Conservation (phyloP, 2,113 vertebrate genomes). For the Cephalopholis sonnerati region DNA sequence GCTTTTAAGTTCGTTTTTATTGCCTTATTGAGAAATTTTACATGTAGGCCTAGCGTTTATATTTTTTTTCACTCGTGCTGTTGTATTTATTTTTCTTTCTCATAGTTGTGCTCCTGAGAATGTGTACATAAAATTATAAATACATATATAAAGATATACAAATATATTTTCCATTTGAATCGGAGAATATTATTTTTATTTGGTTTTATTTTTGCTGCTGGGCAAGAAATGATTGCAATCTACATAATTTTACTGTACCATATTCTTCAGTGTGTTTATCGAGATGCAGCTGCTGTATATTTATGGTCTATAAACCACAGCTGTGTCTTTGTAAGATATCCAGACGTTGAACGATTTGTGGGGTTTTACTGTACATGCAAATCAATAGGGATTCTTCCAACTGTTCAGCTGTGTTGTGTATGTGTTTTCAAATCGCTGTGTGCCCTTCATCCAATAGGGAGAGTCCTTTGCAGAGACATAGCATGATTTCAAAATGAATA, state of each 20-base stretch:
- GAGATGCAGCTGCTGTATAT: slow-evolving; percentile 78
- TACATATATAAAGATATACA: slow-evolving; percentile 87
- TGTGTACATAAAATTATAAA: slow-evolving; percentile 87
- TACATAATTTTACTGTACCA: slow-evolving; percentile 75
- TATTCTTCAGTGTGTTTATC: slow-evolving; percentile 73
- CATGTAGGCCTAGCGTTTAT: slow-evolving; percentile 63
- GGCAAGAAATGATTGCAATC: slow-evolving; percentile 78
- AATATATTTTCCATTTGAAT: slow-evolving; percentile 88
- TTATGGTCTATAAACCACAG: slow-evolving; percentile 74
- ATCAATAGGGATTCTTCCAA: slow-evolving; percentile 79
- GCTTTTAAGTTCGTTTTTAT: slow-evolving; percentile 75
- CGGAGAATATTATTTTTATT: slow-evolving; percentile 86
- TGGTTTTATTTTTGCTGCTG: slow-evolving; percentile 85
- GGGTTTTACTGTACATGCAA: slow-evolving; percentile 78
- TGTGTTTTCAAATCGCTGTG: slow-evolving; percentile 82
- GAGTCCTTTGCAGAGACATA: slow-evolving; percentile 82
- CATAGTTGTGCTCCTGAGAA: slow-evolving; percentile 79
- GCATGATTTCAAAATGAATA: slow-evolving; percentile 85
- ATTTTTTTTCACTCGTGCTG: slow-evolving; percentile 67
- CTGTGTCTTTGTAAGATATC: slow-evolving; percentile 78
- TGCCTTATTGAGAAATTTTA: slow-evolving; percentile 82
- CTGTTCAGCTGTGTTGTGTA: slow-evolving; percentile 80
- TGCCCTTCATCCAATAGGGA: slow-evolving; percentile 77
- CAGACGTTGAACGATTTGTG: slow-evolving; percentile 65
- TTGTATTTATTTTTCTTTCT: slow-evolving; percentile 78